Evolutionary conservation across 2,113 vertebrate genomes (phyloP).

Genomic region (Loxodonta africana): DNA sequence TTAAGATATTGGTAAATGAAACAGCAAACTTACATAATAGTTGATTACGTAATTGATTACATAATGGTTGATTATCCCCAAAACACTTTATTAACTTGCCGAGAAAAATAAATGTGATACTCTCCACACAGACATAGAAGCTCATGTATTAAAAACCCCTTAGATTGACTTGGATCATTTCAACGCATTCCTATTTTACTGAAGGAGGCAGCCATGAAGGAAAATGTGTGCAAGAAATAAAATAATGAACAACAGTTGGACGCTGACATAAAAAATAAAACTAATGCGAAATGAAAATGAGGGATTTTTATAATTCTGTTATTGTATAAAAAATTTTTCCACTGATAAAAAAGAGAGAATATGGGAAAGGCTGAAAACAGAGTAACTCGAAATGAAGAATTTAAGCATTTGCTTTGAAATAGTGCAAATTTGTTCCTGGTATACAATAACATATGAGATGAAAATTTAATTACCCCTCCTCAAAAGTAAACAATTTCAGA

Average conservation of each 20-base stretch:
- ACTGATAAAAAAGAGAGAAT: not conserved
- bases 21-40: not conserved
- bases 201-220: constrained; percentile 32
- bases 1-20: not conserved
- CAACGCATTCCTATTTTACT: not conserved
- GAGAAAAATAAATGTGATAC: not conserved
- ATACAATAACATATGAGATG: not conserved
- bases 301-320: not conserved
- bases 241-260: constrained; percentile 5
- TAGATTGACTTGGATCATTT: not conserved
- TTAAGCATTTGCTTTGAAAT: not conserved
- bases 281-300: not conserved
- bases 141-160: not conserved
- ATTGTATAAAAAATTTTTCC: not conserved
- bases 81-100: not conserved
- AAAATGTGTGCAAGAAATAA: constrained; percentile 50
- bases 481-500: constrained; percentile 25
- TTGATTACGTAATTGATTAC: too few relatives aligned
- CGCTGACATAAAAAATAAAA: constrained; percentile 29
- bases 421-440: not conserved
- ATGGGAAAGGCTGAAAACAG: not conserved
- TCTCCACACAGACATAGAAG: not conserved
- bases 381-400: not conserved
- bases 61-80: not conserved
- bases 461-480: not conserved